These are phyloP conservation scores for Sisor rabdophorus DNA, from an alignment of 2,113 vertebrate genomes.

Conservation along the genomic window DNA sequence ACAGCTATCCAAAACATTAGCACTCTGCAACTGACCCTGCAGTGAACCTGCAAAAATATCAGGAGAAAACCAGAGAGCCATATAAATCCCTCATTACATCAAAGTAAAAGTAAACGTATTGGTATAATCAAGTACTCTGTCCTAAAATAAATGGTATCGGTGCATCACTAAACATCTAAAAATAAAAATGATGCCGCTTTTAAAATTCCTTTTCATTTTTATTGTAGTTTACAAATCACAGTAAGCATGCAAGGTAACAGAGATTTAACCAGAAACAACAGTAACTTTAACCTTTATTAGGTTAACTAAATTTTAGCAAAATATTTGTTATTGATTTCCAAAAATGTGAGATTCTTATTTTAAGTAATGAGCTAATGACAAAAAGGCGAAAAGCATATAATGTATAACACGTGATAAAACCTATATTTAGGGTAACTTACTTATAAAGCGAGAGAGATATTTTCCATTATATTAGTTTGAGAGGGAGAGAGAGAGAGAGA, in stretches of 20 bases:
- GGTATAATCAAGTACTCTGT: too few species aligned
- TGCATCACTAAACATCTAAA: too few species aligned
- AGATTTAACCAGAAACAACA: background rate
- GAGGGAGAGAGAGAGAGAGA: conserved; percentile 13
- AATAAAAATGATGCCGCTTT: background rate
- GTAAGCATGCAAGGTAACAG: background rate
- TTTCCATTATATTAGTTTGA: conserved; percentile 25
- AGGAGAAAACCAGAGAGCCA: too few species aligned
- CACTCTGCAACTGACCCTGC: too few species aligned
- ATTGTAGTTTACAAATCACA: background rate
- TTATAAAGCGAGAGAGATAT: conserved; percentile 19
- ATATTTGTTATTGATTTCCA: background rate
- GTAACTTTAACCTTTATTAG: background rate
- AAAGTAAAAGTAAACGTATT: too few species aligned
- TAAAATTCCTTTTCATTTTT: background rate
- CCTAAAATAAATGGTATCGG: too few species aligned
- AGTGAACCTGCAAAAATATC: too few species aligned
- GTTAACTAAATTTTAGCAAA: background rate
- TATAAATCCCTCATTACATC: too few species aligned
- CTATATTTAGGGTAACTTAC: background rate
- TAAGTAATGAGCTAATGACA: background rate
- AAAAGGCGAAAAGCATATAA: background rate
- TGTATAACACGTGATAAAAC: background rate
- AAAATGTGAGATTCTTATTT: background rate
- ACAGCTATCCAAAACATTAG: too few species aligned